Base-by-base conservation (phyloP, 2,797 vertebrate species). In the Nyctalus aviator region DNA sequence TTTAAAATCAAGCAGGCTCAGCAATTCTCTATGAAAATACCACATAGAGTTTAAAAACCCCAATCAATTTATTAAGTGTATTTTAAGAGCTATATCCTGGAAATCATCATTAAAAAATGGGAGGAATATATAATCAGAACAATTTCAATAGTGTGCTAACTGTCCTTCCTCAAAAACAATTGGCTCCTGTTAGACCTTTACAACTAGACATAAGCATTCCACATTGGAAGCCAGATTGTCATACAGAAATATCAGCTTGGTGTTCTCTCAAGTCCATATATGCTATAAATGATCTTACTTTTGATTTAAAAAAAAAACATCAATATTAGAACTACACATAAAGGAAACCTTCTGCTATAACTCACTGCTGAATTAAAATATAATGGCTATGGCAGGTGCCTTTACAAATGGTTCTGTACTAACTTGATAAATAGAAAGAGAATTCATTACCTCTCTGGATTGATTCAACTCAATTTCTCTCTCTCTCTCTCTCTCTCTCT, bases 1-100 rank as follows among this genome's bases (percentile, higher is more conserved):
- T 96, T 84, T 76, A 90, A 95, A 94, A 91, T 88, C 77, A 86
- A 95, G 66, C 41, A 23, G 87, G 18, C 15, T 94, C 27, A 68
- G 53, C 93, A 93, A 90, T 90, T 92, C 69, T 93, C 73, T 41
- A 88, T 85, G 48, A 72, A 87, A 84, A 88, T 27, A 35, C 13
- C 87, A 83, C 27, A 93, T 50, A 81, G 86, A 83, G n/a, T n/a
- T 25, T 84, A 46, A 93, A 93, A n/a, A 18, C 17, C 5, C 30
- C 23, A 66, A 32, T 83, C 21, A 82, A 93, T 25, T 37, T 37
- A 95, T 62, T 89, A 82, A 30, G 9, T 35, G 8, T 21, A 55
- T 73, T 87, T 91, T 41, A 50, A 68, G 88, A 73, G 27, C 46
- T 57, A n/a, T 62, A 59, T 75, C 53, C 79, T 55, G n/a, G 50